Conservation (phyloP, 2,888 invertebrate genomes). For the Drosophila mulleri region DNA sequence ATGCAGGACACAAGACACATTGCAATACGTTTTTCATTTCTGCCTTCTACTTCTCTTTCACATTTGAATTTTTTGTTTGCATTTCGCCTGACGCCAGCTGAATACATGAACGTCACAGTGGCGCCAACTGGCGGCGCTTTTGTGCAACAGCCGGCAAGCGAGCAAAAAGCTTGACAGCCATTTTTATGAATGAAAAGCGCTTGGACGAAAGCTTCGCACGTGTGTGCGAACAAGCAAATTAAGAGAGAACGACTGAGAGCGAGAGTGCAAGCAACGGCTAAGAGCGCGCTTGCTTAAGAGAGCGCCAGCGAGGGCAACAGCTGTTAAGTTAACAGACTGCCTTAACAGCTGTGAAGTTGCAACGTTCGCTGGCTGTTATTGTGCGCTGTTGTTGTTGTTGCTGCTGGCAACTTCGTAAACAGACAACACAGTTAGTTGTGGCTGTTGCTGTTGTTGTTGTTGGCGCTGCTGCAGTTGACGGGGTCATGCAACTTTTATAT, state of each 20-base stretch:
- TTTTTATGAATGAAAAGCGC: conserved; percentile 81
- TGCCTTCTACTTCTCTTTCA: background rate
- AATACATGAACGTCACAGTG: conserved; percentile 42
- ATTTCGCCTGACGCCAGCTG: conserved; percentile 5
- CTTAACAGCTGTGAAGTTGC: conserved; percentile 58
- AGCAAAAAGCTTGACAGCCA: conserved; percentile 70
- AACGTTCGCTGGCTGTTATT: conserved; percentile 20
- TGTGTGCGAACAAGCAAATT: conserved; percentile 18
- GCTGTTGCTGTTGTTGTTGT: conserved; percentile 23
- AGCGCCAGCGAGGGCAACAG: conserved; percentile 5
- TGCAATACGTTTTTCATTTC: conserved; percentile 44
- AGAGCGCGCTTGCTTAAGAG: conserved; percentile 11
- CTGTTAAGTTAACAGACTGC: conserved; percentile 49
- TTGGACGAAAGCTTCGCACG: conserved; percentile 52
- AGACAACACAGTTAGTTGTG: conserved; percentile 33
- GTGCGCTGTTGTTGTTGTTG: conserved; percentile 18
- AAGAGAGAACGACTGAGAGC: conserved; percentile 10
- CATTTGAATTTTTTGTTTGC: conserved; percentile 13
- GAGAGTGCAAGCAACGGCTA: background rate
- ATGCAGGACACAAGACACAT: conserved; percentile 39
- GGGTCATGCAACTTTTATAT: conserved; percentile 84
- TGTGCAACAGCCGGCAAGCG: conserved; percentile 50
- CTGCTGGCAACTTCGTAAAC: conserved; percentile 43
- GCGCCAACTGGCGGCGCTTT: conserved; percentile 75
- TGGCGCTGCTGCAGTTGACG: conserved; percentile 53